Evolutionary conservation across 2,797 vertebrate genomes (phyloP).

Genomic region (Channallabes apus): DNA sequence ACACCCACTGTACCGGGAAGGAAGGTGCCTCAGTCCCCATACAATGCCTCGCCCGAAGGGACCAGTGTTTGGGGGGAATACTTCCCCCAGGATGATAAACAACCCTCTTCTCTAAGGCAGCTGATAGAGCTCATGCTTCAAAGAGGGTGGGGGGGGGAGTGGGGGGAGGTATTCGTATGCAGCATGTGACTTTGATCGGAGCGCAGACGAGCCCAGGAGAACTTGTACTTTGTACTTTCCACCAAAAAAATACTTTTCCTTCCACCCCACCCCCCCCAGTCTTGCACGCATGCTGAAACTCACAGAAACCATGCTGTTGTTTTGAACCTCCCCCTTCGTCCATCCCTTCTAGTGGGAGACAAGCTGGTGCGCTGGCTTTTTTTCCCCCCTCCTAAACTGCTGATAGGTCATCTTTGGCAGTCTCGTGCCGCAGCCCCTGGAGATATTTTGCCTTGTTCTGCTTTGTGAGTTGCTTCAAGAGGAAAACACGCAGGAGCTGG

Average conservation of each 20-base stretch:
- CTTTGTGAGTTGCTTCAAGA: slow-evolving; percentile 15
- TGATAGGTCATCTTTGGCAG: slow-evolving; percentile 44
- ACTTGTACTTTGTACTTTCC: slow-evolving; percentile 37
- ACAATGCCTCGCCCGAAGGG: slow-evolving; percentile 46
- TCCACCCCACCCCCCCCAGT: neutral
- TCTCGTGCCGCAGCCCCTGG: neutral
- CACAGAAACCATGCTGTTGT: slow-evolving; percentile 14
- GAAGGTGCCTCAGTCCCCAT: slow-evolving; percentile 35
- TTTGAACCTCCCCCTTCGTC: slow-evolving; percentile 24
- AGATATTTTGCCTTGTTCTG: slow-evolving; percentile 28
- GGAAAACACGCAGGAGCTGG: slow-evolving; percentile 47
- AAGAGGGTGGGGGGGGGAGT: slow-evolving; percentile 8
- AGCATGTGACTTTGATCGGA: slow-evolving; percentile 25
- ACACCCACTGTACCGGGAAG: slow-evolving; percentile 40
- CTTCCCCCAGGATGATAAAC: slow-evolving; percentile 52
- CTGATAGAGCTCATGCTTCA: slow-evolving; percentile 25
- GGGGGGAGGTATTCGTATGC: neutral
- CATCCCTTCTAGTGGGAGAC: slow-evolving; percentile 19
- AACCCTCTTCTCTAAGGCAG: slow-evolving; percentile 39
- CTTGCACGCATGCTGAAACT: slow-evolving; percentile 19
- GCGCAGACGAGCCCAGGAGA: slow-evolving; percentile 24
- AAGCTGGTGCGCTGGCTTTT: slow-evolving; percentile 9
- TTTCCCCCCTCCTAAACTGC: slow-evolving; percentile 8
- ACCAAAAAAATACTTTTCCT: slow-evolving; percentile 14
- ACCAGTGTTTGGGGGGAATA: slow-evolving; percentile 50